These are phyloP conservation scores for Tridacna crocea DNA, from an alignment of 2,888 invertebrate species.

Conservation along the genomic window DNA sequence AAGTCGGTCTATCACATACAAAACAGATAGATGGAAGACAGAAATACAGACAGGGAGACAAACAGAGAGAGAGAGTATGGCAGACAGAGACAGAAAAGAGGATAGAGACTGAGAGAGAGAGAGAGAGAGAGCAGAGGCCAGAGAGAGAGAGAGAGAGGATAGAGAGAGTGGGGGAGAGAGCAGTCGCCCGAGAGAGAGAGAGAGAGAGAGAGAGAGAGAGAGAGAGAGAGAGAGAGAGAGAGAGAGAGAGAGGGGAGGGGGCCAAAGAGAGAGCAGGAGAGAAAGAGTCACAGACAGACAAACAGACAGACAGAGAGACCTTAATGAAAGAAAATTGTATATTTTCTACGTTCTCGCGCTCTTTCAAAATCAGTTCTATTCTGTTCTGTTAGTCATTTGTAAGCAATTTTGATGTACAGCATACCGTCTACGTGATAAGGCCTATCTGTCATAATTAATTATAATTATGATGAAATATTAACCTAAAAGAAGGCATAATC, in stretches of 20 bases:
- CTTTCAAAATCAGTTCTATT: too few species aligned
- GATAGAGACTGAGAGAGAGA: neutral
- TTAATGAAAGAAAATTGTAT: too few species aligned
- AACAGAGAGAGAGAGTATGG: neutral
- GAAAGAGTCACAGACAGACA: neutral
- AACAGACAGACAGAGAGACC: neutral
- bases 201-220: neutral
- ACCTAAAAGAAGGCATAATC: neutral
- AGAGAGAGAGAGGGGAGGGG: conserved; percentile 20
- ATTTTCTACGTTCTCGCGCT: too few species aligned
- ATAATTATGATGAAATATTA: neutral
- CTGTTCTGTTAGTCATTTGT: too few species aligned
- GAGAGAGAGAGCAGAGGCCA: neutral
- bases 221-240: conserved; percentile 6
- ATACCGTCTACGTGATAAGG: neutral
- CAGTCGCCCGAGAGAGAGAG: neutral
- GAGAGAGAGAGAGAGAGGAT: conserved; percentile 6
- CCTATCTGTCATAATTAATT: conserved; percentile 11
- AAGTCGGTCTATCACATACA: too few species aligned
- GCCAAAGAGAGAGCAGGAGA: neutral
- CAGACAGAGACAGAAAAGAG: neutral
- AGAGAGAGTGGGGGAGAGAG: neutral
- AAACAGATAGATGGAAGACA: neutral
- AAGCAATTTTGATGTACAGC: conserved; percentile 1
- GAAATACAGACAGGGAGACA: neutral